Evolutionary conservation across 2,797 vertebrate species (phyloP).

Genomic region (Sebastes iracundus): DNA sequence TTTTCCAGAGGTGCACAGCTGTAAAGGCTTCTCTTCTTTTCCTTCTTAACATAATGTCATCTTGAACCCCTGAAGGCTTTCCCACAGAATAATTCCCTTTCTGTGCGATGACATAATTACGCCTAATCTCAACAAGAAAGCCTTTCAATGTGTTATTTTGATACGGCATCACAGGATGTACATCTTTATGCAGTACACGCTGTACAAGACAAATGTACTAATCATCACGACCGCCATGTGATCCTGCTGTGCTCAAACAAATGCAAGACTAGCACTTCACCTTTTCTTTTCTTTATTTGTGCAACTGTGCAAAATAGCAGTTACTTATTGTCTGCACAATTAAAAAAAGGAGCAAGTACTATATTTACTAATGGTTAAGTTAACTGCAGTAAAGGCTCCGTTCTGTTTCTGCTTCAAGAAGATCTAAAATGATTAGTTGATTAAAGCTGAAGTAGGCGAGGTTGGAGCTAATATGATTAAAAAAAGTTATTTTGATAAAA

Average conservation of each 20-base stretch:
- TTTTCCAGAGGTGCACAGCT: neutral
- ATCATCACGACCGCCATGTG: conserved; percentile 17
- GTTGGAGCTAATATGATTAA: too few species aligned
- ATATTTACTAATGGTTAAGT: neutral
- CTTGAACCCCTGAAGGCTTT: conserved; percentile 8
- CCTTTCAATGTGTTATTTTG: conserved; percentile 24
- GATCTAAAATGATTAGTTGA: neutral
- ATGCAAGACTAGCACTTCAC: neutral
- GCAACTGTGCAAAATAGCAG: neutral
- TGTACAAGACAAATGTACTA: conserved; percentile 18
- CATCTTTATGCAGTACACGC: neutral
- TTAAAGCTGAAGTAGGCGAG: neutral
- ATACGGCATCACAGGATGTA: conserved; percentile 10
- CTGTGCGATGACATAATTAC: neutral
- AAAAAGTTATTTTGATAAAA: too few species aligned
- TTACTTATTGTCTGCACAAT: neutral
- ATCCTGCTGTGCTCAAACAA: neutral
- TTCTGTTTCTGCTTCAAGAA: neutral
- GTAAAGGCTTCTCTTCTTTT: neutral
- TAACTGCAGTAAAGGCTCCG: neutral
- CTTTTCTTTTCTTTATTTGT: neutral
- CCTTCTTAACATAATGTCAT: neutral
- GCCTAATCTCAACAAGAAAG: conserved; percentile 7
- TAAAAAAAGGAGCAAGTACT: neutral
- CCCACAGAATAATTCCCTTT: neutral